Base-by-base conservation (phyloP, 2,888 invertebrate genomes). In the Plutella xylostella region DNA sequence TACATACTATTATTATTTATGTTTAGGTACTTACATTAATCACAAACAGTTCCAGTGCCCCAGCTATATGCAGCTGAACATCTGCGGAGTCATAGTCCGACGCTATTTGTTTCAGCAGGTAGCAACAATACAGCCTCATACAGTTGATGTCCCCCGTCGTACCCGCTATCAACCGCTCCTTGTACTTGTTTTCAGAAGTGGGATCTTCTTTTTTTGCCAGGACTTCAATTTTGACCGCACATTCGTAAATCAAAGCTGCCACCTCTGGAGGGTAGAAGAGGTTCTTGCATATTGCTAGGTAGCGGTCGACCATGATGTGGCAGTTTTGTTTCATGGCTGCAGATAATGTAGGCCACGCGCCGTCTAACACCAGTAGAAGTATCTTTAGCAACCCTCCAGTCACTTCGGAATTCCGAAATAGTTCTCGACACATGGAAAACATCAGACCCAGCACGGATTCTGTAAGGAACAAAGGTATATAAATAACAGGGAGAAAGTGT, bases 221-320 rank as follows among this genome's bases (percentile, higher is more conserved):
- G n/a, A n/a, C n/a, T 0, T 65, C 56, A 18, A 82, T 62, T 61
- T 70, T 77, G 2, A 74, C 69, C 1, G 66, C 66, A 60, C 85
- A 83, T 57, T 78, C 73, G 45, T 75, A 78, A 14, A 79, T 63
- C 4, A 77, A 52, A n/a, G 66, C 74, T 1, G 72, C 76, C 1
- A 79, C 70, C 25, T 58, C 53, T 0, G 80, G 73, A 2, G 82
- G 71, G 46, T 83, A 84, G 51, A 65, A 73, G 42, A 61, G 54
- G 19, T 72, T 72, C 35, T 68, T 63, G 51, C 75, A 74, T 19
- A 78, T 61, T 19, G 68, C 64, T 38, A 82, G 55, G 49, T 77
- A 83, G 42, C 80, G 68, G 46, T 61, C 70, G 5, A 84, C 60
- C 78, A 83, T 80, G 22, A 84, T 83, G 33, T 65, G 55, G 55